Percentiles rank a stretch among this genome's conserved stretches.
These are phyloP conservation scores for Xestia c-nigrum DNA, from an alignment of 2,888 invertebrate genomes.

Conservation along the genomic window DNA sequence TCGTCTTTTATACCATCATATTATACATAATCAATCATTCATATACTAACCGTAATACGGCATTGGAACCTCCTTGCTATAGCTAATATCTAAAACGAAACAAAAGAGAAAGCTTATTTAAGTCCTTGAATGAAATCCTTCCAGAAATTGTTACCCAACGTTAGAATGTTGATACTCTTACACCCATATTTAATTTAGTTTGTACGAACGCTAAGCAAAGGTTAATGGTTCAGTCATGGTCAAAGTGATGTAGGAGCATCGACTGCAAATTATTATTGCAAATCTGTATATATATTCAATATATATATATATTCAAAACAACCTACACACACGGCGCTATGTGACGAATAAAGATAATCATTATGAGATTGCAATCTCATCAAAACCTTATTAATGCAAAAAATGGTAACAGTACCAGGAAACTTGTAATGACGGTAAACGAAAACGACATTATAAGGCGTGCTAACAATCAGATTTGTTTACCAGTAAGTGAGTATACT, in stretches of 20 bases:
- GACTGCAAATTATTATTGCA: background rate
- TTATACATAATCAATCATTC: too few species aligned
- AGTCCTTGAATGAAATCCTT: conserved; percentile 48
- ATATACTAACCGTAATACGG: background rate
- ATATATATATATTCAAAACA: conserved; percentile 1
- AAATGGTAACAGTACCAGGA: background rate
- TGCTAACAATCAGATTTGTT: background rate
- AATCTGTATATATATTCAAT: too few species aligned
- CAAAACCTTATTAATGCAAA: conserved; percentile 2
- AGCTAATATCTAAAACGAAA: background rate
- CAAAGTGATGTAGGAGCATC: conserved; percentile 11
- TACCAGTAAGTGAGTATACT: background rate
- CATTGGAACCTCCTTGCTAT: background rate
- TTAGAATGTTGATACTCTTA: conserved; percentile 29
- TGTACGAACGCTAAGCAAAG: conserved; percentile 3
- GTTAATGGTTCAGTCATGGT: conserved; percentile 42
- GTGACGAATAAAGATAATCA: background rate
- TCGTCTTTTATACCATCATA: background rate
- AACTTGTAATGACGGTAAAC: background rate
- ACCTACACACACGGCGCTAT: background rate
- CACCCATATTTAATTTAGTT: conserved; percentile 1
- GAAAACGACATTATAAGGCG: background rate
- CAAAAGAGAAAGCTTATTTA: conserved; percentile 37
- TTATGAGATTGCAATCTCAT: background rate
- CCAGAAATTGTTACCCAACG: conserved; percentile 34